Conservation (phyloP, 2,113 vertebrate species). For the Onychostruthus taczanowskii region DNA sequence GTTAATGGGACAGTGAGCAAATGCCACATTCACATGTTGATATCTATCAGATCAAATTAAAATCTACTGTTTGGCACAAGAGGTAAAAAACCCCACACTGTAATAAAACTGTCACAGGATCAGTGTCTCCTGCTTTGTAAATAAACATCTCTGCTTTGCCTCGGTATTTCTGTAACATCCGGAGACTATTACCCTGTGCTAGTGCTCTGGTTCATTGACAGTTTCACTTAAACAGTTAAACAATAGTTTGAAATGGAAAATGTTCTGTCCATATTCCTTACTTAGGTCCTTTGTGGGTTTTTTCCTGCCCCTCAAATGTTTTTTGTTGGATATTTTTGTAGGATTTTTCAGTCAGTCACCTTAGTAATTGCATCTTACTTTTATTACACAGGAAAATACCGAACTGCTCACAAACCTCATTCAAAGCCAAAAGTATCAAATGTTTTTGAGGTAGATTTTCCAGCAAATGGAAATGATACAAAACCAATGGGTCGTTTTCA, state of each 20-base stretch:
- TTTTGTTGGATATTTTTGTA: background rate
- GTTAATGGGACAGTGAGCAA: background rate
- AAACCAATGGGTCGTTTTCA: conserved; percentile 62
- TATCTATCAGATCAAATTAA: conserved; percentile 59
- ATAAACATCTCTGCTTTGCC: conserved; percentile 62
- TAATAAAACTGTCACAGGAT: conserved; percentile 61
- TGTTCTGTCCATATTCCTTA: background rate
- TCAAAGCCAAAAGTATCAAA: conserved; percentile 86
- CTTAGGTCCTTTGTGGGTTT: background rate
- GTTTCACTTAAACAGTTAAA: conserved; percentile 56
- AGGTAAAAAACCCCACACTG: conserved; percentile 24
- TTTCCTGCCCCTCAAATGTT: fast-evolving
- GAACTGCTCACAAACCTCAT: conserved; percentile 88
- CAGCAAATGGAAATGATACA: conserved; percentile 56
- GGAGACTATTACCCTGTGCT: conserved; percentile 63
- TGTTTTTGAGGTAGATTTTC: conserved; percentile 72
- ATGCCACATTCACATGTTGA: conserved; percentile 1
- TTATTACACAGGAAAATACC: conserved; percentile 77
- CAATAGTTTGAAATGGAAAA: conserved; percentile 33
- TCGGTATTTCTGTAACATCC: conserved; percentile 54
- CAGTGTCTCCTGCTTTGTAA: conserved; percentile 67
- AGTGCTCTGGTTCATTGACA: conserved; percentile 68
- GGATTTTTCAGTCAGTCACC: background rate
- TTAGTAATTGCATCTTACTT: background rate
- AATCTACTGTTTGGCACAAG: conserved; percentile 55